These are phyloP conservation scores for Scyliorhinus canicula DNA, from an alignment of 2,797 vertebrate species.

Conservation along the genomic window DNA sequence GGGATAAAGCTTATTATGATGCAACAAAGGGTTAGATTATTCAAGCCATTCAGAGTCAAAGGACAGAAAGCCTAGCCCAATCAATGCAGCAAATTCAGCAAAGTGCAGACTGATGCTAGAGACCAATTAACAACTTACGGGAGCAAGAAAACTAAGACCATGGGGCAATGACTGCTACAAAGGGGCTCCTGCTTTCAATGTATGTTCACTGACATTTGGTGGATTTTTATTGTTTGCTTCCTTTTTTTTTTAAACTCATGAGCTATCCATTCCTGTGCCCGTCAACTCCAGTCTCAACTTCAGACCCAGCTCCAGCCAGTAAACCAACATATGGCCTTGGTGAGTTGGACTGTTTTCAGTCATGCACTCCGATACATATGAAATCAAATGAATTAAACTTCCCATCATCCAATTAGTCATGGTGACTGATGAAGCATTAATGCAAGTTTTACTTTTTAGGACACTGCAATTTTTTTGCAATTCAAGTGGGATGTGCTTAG, in stretches of 20 bases:
- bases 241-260: neutral
- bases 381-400: neutral
- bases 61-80: neutral
- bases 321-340: neutral
- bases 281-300: neutral
- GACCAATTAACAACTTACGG: neutral
- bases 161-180: neutral
- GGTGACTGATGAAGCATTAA: neutral
- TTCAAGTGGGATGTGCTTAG: neutral
- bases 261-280: neutral
- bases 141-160: neutral
- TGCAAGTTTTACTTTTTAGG: neutral
- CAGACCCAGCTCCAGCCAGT: neutral
- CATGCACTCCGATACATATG: neutral
- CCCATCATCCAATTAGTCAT: neutral
- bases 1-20: conserved; percentile 28
- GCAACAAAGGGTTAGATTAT: conserved; percentile 25
- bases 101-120: neutral
- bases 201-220: neutral
- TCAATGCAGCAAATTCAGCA: neutral
- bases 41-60: neutral
- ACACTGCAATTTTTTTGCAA: neutral
- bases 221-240: neutral
- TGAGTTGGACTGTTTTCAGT: neutral
- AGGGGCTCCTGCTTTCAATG: neutral